Evolutionary conservation across 2,888 invertebrate species (phyloP).

Genomic region (Mimas tiliae): DNA sequence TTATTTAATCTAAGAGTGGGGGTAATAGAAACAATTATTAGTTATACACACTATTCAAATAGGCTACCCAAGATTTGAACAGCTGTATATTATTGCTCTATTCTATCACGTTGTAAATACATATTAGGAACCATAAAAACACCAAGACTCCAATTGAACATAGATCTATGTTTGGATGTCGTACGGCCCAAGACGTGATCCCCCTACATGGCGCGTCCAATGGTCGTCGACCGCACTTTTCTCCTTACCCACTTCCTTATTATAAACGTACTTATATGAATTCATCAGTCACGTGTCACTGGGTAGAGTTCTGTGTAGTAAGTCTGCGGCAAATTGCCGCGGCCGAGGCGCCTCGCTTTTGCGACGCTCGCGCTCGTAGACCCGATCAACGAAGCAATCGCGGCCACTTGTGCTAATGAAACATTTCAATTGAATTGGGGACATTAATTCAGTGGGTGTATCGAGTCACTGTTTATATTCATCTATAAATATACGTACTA

Average conservation of each 20-base stretch:
- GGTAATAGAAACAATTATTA: too few relatives aligned
- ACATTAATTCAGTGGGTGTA: conserved; percentile 77
- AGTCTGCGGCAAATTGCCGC: conserved; percentile 34
- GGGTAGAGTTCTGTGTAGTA: conserved; percentile 21
- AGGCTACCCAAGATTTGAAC: too few relatives aligned
- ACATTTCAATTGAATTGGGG: conserved; percentile 84
- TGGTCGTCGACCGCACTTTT: conserved; percentile 29
- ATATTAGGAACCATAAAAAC: not conserved
- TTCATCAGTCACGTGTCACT: conserved; percentile 44
- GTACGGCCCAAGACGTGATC: conserved; percentile 18
- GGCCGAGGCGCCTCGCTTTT: conserved; percentile 57
- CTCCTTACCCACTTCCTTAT: conserved; percentile 40
- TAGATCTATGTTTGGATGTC: not conserved
- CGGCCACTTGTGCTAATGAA: conserved; percentile 84
- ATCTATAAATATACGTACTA: conserved; percentile 12
- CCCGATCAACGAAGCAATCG: conserved; percentile 82
- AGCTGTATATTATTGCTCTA: not conserved
- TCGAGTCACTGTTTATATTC: conserved; percentile 68
- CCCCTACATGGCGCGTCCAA: conserved; percentile 20
- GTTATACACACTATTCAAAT: too few relatives aligned
- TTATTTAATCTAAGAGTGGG: too few relatives aligned
- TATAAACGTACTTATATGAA: conserved; percentile 40
- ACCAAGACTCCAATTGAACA: not conserved
- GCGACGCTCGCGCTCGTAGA: conserved; percentile 62
- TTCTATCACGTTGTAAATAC: not conserved